Conservation (phyloP, 2,888 invertebrate species). For the Stenurella melanura region DNA sequence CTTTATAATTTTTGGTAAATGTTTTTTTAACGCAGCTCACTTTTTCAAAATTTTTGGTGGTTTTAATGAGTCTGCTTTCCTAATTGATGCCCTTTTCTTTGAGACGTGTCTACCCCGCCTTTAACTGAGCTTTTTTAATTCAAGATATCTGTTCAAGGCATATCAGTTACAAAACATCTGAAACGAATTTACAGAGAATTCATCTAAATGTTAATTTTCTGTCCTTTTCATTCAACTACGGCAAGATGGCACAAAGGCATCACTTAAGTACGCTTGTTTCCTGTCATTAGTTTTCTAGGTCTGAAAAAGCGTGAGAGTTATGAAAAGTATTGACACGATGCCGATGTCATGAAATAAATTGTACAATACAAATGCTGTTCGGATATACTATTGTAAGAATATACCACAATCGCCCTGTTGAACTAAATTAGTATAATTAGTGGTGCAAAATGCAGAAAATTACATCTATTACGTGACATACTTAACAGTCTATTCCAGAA, state of each 20-base stretch:
- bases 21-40: too few relatives aligned
- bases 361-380: too few relatives aligned
- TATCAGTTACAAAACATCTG: constrained; percentile 2
- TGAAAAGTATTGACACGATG: not conserved
- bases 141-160: not conserved
- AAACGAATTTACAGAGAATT: not conserved
- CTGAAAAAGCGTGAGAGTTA: not conserved
- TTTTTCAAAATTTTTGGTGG: too few relatives aligned
- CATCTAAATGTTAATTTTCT: not conserved
- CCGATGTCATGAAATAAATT: not conserved
- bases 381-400: too few relatives aligned
- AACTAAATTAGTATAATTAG: not conserved
- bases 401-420: too few relatives aligned
- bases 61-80: too few relatives aligned
- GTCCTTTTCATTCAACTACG: not conserved
- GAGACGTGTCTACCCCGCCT: too few relatives aligned
- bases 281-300: constrained; percentile 8
- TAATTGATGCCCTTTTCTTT: too few relatives aligned
- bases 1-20: too few relatives aligned
- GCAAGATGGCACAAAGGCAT: not conserved
- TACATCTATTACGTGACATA: not conserved
- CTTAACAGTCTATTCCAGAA: not conserved
- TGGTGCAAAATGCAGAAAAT: not conserved
- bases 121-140: not conserved
- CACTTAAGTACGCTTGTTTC: constrained; percentile 16